These are phyloP conservation scores for Lysandra bellargus DNA, from an alignment of 2,888 invertebrate genomes.

Conservation along the genomic window DNA sequence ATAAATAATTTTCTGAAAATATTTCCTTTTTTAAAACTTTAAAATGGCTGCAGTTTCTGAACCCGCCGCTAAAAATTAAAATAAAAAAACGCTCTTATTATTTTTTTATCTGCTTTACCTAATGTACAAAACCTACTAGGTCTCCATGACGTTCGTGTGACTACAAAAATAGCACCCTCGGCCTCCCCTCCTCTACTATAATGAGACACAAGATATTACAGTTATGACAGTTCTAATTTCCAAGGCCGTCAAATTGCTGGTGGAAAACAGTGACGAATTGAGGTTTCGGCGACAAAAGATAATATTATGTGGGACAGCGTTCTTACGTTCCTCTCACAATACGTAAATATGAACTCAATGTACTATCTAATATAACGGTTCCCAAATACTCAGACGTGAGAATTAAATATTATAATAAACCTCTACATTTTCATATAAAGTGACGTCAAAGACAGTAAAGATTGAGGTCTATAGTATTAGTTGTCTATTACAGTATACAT, in stretches of 20 bases:
- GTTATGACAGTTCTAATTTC: conserved; percentile 1
- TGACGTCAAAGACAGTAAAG: not conserved
- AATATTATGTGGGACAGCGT: conserved; percentile 27
- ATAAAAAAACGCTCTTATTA: too few species aligned
- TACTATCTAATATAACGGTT: conserved; percentile 2
- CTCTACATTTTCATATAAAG: not conserved
- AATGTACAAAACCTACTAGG: too few species aligned
- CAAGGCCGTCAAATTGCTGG: not conserved
- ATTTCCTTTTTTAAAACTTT: too few species aligned
- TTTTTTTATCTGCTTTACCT: too few species aligned
- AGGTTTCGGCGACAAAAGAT: conserved; percentile 15
- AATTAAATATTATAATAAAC: not conserved
- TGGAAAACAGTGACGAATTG: not conserved
- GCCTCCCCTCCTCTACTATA: too few species aligned
- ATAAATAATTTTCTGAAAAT: too few species aligned
- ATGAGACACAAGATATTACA: not conserved
- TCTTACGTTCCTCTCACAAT: conserved; percentile 14
- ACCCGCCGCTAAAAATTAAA: too few species aligned
- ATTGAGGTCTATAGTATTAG: not conserved
- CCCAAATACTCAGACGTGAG: conserved; percentile 4
- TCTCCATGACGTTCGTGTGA: too few species aligned
- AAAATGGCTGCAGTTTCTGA: too few species aligned
- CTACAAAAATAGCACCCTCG: too few species aligned
- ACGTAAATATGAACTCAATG: conserved; percentile 19
- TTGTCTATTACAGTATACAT: not conserved